Conservation (phyloP, 2,888 invertebrate species). For the Pilophorus perplexus region DNA sequence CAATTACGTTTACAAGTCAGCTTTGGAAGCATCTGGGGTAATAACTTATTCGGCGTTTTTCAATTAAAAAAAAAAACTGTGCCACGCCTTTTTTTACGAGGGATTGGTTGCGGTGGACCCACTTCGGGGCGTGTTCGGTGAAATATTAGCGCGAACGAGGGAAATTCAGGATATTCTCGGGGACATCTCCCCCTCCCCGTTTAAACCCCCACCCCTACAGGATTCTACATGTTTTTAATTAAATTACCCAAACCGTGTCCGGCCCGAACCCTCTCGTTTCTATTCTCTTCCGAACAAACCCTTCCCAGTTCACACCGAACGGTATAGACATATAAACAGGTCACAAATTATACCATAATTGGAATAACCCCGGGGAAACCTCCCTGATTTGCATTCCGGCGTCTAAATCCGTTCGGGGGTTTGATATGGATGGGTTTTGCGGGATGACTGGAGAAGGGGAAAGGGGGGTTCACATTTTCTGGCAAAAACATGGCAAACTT, state of each 20-base stretch:
- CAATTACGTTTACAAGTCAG: no score
- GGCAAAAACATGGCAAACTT: background rate
- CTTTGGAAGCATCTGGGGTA: no score
- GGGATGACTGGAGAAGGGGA: background rate
- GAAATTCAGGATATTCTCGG: background rate
- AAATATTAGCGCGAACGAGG: constrained; percentile 17
- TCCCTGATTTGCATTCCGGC: constrained; percentile 28
- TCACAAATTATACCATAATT: constrained; percentile 38
- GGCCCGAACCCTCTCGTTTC: background rate
- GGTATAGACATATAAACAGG: constrained; percentile 36
- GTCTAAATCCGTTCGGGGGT: background rate
- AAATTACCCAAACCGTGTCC: constrained; percentile 29
- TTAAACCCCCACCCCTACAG: background rate
- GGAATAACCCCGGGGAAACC: constrained; percentile 30
- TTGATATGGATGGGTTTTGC: background rate
- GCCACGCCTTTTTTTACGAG: no score
- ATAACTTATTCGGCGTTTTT: no score
- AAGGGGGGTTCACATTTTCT: background rate
- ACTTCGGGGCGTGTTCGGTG: constrained; percentile 11
- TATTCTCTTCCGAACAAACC: no score
- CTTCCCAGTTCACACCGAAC: no score
- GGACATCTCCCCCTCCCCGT: no score
- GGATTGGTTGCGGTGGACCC: constrained; percentile 5
- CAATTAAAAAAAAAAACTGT: no score
- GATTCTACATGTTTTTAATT: constrained; percentile 38